Conservation (phyloP, 2,797 vertebrate species). For the Sebastiscus tertius region DNA sequence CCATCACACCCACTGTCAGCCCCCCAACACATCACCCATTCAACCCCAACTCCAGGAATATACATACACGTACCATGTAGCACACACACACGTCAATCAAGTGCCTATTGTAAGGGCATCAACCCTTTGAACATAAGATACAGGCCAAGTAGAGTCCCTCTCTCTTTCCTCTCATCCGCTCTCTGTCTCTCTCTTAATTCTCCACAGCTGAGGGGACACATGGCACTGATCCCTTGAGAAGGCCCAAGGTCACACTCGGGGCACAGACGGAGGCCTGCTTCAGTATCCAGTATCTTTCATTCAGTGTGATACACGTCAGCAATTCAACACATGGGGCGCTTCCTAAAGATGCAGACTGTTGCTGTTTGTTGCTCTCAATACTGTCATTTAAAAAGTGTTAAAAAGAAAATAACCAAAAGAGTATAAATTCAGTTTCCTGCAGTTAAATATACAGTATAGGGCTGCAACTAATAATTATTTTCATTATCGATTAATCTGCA, state of each 20-base stretch:
- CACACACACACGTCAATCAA: slow-evolving; percentile 67
- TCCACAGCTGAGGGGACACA: slow-evolving; percentile 84
- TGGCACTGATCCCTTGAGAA: slow-evolving; percentile 73
- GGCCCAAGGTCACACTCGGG: slow-evolving; percentile 77
- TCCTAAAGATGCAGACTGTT: neutral
- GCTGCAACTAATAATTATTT: neutral
- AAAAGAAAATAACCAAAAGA: neutral
- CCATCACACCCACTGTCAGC: slow-evolving; percentile 51
- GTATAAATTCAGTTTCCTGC: neutral
- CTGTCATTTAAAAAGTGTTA: neutral
- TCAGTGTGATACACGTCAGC: slow-evolving; percentile 46
- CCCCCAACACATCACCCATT: slow-evolving; percentile 6
- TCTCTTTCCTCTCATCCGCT: slow-evolving; percentile 27
- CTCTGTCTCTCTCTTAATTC: slow-evolving; percentile 63
- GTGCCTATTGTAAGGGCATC: slow-evolving; percentile 41
- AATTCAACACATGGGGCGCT: slow-evolving; percentile 40
- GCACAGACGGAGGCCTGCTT: slow-evolving; percentile 48
- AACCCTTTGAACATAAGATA: slow-evolving; percentile 62
- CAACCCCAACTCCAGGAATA: slow-evolving; percentile 46
- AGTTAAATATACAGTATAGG: neutral
- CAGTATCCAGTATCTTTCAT: slow-evolving; percentile 62
- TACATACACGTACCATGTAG: slow-evolving; percentile 22
- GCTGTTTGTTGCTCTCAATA: neutral
- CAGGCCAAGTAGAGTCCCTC: slow-evolving; percentile 37
- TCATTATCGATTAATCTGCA: neutral